Percentiles rank a stretch among this genome's conserved stretches.
Conservation (phyloP, 2,888 invertebrate species). For the Notodonta ziczac region DNA sequence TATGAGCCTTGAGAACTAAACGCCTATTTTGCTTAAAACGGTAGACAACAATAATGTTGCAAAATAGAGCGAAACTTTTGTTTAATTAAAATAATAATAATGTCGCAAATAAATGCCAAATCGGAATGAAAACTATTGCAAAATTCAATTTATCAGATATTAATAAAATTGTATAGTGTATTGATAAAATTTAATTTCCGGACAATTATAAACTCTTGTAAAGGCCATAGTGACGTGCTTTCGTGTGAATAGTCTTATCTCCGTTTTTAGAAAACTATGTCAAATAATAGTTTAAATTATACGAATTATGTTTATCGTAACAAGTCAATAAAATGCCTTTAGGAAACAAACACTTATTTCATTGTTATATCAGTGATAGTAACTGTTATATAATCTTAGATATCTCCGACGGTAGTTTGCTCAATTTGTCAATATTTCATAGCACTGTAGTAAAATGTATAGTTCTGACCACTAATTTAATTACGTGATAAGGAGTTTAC, state of each 20-base stretch:
- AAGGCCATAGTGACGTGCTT: too few species aligned
- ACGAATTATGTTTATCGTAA: neutral
- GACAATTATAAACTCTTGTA: neutral
- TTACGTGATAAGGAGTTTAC: neutral
- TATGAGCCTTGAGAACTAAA: constrained; percentile 21
- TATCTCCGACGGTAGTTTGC: constrained; percentile 14
- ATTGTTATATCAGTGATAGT: constrained; percentile 12
- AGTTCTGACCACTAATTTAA: neutral
- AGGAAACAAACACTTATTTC: constrained; percentile 4
- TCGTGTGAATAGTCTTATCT: neutral
- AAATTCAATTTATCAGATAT: neutral
- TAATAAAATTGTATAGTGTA: neutral
- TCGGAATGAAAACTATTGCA: constrained; percentile 3
- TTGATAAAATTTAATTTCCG: neutral
- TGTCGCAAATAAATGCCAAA: constrained; percentile 26
- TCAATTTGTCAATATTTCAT: constrained; percentile 14
- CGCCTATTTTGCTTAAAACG: constrained; percentile 18
- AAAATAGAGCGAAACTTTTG: constrained; percentile 30
- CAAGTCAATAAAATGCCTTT: neutral
- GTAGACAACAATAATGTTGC: constrained; percentile 15
- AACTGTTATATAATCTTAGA: constrained; percentile 29
- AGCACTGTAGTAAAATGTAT: constrained; percentile 8
- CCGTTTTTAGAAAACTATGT: neutral
- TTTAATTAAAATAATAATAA: constrained; percentile 28
- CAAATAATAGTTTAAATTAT: neutral